Conservation (phyloP, 1,140 invertebrate species). For the Atta colombica region DNA sequence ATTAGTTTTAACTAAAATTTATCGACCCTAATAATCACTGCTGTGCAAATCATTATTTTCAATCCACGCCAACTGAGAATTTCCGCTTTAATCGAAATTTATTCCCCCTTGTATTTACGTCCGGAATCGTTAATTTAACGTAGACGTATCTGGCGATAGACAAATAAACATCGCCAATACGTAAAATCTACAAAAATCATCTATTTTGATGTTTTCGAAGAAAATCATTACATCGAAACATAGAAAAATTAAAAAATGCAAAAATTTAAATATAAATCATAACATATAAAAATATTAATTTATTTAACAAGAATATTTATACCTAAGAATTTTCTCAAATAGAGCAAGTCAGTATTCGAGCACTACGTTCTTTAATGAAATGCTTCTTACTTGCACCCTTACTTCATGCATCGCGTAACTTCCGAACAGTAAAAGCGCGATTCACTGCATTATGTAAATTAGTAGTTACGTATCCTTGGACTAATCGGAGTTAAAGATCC, state of each 20-base stretch:
- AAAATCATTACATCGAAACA: not conserved
- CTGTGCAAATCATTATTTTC: constrained; percentile 61
- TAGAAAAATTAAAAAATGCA: not conserved
- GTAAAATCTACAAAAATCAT: constrained; percentile 3
- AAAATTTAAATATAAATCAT: not conserved
- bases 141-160: constrained; percentile 13
- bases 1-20: constrained; percentile 72
- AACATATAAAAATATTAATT: not conserved
- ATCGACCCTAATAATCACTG: constrained; percentile 63
- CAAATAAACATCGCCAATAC: constrained; percentile 32
- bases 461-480: constrained; percentile 49
- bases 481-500: constrained; percentile 52
- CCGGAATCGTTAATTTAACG: constrained; percentile 42
- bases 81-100: constrained; percentile 56
- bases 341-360: not conserved
- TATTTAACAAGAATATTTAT: not conserved
- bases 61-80: constrained; percentile 36
- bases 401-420: constrained; percentile 59
- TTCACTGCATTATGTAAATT: constrained; percentile 56
- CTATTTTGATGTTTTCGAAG: not conserved
- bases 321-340: constrained; percentile 14
- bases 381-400: constrained; percentile 46
- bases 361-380: constrained; percentile 9
- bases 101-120: constrained; percentile 49
- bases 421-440: constrained; percentile 52